phyloP scores from a whole-genome alignment of 2,113 vertebrate species.

The Platichthys flesus region DNA sequence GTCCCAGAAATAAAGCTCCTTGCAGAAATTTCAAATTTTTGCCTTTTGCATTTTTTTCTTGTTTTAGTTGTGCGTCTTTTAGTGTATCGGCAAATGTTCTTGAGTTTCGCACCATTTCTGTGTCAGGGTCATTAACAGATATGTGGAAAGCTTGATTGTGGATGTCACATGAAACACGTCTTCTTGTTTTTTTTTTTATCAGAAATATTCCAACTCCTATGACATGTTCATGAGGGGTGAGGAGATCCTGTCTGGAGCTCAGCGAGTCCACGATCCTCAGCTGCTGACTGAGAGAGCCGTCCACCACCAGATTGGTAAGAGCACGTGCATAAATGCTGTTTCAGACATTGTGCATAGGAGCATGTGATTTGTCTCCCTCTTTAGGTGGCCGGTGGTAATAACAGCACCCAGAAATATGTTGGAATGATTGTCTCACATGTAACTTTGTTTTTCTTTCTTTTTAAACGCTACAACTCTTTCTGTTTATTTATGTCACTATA shows the following conservation, averaged over 20 bases:
- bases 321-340: neutral
- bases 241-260: slow-evolving; percentile 97
- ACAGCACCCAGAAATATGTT: neutral
- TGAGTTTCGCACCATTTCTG: neutral
- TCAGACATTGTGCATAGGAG: neutral
- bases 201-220: slow-evolving; percentile 98
- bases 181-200: slow-evolving; percentile 3
- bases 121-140: neutral
- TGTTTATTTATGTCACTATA: slow-evolving; percentile 59
- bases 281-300: slow-evolving; percentile 92
- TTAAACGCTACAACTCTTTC: neutral
- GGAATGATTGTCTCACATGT: neutral
- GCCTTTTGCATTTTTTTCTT: neutral
- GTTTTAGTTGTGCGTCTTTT: neutral
- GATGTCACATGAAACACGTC: neutral
- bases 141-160: neutral
- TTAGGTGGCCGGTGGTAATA: neutral
- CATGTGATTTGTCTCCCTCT: slow-evolving; percentile 52
- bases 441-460: neutral
- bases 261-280: slow-evolving; percentile 94
- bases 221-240: slow-evolving; percentile 99
- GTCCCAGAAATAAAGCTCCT: neutral
- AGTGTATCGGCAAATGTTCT: too few species aligned
- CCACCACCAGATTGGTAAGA: slow-evolving; percentile 93
- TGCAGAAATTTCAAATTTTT: too few species aligned